Conservation (phyloP, 2,113 vertebrate species). For the Anguilla japonica region DNA sequence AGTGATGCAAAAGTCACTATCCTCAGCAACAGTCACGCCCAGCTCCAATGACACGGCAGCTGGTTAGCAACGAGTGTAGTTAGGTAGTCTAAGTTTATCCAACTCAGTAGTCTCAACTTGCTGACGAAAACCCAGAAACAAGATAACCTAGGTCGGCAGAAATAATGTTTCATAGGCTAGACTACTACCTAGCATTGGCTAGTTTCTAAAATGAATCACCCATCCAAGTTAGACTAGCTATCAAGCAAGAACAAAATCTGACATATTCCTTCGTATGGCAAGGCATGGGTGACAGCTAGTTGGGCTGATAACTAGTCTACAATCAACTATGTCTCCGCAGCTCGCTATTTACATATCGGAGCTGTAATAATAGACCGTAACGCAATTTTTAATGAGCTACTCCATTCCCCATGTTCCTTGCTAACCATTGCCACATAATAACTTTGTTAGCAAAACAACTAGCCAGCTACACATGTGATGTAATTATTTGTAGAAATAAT, state of each 20-base stretch:
- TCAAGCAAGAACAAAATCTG: background rate
- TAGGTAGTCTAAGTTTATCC: background rate
- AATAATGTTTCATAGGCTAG: background rate
- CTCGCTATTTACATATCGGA: no score
- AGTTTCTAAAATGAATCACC: background rate
- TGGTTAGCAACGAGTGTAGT: background rate
- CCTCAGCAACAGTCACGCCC: background rate
- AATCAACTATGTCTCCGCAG: background rate
- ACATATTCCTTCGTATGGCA: background rate
- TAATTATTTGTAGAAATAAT: background rate
- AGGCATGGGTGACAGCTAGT: no score
- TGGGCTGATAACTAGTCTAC: no score
- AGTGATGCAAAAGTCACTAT: background rate
- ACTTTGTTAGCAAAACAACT: background rate
- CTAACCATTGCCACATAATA: background rate
- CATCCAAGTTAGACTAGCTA: background rate
- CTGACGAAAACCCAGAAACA: background rate
- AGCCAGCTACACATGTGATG: background rate
- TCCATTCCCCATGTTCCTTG: conserved; percentile 6
- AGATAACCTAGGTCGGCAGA: background rate
- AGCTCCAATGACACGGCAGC: background rate
- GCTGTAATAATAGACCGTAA: background rate
- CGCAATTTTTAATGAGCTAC: background rate
- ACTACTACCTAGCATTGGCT: background rate
- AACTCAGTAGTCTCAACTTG: background rate